Evolutionary conservation across 1,140 invertebrate species (phyloP), one percentile per base, ranked within the genome.

Genomic region (Sitobion miscanthi): DNA sequence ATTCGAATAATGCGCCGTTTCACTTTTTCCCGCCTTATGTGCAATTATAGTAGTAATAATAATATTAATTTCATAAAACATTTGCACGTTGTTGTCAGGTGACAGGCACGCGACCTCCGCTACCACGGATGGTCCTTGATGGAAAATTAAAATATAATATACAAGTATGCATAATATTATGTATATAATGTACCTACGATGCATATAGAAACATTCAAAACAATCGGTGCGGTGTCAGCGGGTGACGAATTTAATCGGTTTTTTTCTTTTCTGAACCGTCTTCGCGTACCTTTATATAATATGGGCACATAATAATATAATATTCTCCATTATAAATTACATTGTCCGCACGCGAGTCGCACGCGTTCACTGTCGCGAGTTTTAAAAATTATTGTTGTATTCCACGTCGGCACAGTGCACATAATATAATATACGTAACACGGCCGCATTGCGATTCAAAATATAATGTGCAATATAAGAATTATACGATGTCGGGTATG

Each of bases 261-360:
- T 85, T 82, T 85, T 86, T 86, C 83, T 86, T 30, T 30, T 25
- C 83, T 8, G 42, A 45, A 83, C 42, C 83, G 83, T 85, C 83
- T 85, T 85, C 42, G 23, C 62, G 62, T 77, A n/a, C 30, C 1
- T 77, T 35, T 77, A n/a, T 77, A n/a, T 77, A 77, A n/a, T 77
- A 77, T 77, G n/a, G 4, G 30, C 62, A 77, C 30, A 77, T 30
- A 62, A 30, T 62, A 62, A 30, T 30, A 77, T 77, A 77, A 77
- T 77, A n/a, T 77, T 77, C 14, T 77, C 30, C 62, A 77, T n/a
- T 77, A n/a, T 77, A 77, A 77, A 77, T 77, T 77, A 17, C 62
- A 77, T 77, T 77, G n/a, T 77, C 17, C 11, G 62, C 62, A 77
- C n/a, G 3, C 30, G 14, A 77, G 62, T 77, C 62, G 62, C 35